A percentile compares a stretch with the other conserved stretches of the same genome.
These are phyloP conservation scores for Pelecanoides urinatrix DNA, from an alignment of 2,113 vertebrate species.

Conservation along the genomic window DNA sequence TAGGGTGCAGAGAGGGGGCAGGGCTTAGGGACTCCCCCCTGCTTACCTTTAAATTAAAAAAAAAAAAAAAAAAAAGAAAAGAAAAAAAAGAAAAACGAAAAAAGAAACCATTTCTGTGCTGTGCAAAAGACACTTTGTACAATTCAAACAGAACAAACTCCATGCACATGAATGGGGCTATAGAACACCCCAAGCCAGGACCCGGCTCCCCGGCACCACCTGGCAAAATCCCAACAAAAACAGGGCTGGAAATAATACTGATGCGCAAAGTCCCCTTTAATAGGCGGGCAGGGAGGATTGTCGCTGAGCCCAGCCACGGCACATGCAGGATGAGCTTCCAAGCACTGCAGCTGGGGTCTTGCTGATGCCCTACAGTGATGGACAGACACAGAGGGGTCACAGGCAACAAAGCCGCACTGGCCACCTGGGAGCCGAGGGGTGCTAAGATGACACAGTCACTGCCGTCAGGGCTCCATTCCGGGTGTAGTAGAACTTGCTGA, in stretches of 20 bases:
- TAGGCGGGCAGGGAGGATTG: conserved; percentile 46
- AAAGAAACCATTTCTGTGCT: conserved; percentile 8
- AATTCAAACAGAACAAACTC: conserved; percentile 69
- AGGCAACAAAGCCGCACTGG: background rate
- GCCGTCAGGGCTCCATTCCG: conserved; percentile 90
- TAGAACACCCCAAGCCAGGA: background rate
- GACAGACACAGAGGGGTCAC: conserved; percentile 4
- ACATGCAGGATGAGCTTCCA: conserved; percentile 61
- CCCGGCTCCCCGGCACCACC: background rate
- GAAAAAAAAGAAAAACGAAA: no score
- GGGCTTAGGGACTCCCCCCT: background rate
- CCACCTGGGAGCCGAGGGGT: background rate
- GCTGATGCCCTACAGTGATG: background rate
- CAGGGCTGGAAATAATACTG: conserved; percentile 68
- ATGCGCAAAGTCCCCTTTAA: conserved; percentile 47
- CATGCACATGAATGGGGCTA: conserved; percentile 35
- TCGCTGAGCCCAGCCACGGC: conserved; percentile 29
- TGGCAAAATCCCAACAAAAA: conserved; percentile 43
- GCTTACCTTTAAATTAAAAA: conserved; percentile 43
- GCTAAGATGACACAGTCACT: conserved; percentile 95
- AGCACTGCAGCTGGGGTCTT: conserved; percentile 38
- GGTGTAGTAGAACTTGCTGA: conserved; percentile 91
- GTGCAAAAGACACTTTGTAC: conserved; percentile 71
- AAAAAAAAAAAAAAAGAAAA: background rate
- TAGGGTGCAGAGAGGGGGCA: background rate